Evolutionary conservation across 2,797 vertebrate genomes (phyloP), one percentile per base, ranked within the genome.

Genomic region (Amblyopsis hoosieri): DNA sequence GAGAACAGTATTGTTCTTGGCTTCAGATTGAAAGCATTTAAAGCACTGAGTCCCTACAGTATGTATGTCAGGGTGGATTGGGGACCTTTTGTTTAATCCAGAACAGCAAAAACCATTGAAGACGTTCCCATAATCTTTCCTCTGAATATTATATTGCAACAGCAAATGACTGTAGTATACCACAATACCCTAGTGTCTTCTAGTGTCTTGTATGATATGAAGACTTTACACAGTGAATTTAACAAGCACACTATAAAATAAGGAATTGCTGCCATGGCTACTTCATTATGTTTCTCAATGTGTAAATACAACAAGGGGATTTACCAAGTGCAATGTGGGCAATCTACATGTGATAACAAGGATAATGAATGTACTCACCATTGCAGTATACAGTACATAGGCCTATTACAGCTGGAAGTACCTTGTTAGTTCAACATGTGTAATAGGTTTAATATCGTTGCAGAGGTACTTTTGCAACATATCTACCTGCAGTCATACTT

Each of bases 351-450:
- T 64, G 57, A 79, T 68, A 76, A 63, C 51, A 77, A 57, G 56
- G 13, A 67, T 69, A 50, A 57, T 71, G 73, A 74, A 67, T 78
- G 70, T 75, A 57, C 6, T 74, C 62, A 70, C n/a, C 54, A 60
- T 23, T 59, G 57, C 57, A 77, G 31, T 9, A 74, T 54, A 63
- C 59, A 56, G 50, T 72, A 29, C 23, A 29, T 29, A 29, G 3
- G 23, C 23, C 23, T 29, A 68, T 67, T 71, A 64, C 57, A 64
- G 58, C 60, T 64, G 67, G 66, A 64, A 45, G 64, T 62, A 12
- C 72, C 57, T 55, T 65, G 54, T 64, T 55, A 61, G 67, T 31
- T 69, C 66, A 33, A 61, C 59, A 75, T 57, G 71, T 64, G 74
- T 62, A 75, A 54, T 45, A 75, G 60, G 71, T 64, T 75, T 62